These are phyloP conservation scores for Garrulus glandarius DNA, from an alignment of 2,797 vertebrate genomes.

Conservation along the genomic window DNA sequence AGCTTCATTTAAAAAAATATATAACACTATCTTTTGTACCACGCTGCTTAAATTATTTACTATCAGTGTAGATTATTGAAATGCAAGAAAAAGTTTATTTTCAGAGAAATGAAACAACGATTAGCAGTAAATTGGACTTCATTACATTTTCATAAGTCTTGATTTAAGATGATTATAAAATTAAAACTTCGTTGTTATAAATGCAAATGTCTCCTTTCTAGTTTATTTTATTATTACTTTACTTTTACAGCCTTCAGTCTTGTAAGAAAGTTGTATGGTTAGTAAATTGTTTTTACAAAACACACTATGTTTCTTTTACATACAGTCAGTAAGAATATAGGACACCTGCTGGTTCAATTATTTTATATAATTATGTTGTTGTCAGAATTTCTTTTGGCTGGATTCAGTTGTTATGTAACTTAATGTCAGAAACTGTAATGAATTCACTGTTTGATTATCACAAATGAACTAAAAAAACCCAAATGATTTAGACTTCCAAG, in stretches of 20 bases:
- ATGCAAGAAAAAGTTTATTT: constrained; percentile 12
- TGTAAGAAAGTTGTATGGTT: background rate
- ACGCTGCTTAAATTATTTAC: constrained; percentile 39
- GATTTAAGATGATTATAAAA: constrained; percentile 56
- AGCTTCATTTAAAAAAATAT: background rate
- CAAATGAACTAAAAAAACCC: background rate
- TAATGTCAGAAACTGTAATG: background rate
- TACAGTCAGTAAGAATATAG: background rate
- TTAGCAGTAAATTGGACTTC: constrained; percentile 39
- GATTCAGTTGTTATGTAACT: background rate
- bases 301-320: background rate
- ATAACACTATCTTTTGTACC: background rate
- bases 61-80: background rate
- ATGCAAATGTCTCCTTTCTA: background rate
- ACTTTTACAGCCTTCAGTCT: background rate
- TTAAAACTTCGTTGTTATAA: constrained; percentile 13
- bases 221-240: constrained; percentile 8
- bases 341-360: constrained; percentile 23
- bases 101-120: constrained; percentile 23
- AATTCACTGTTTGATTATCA: background rate
- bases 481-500: background rate
- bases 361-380: background rate
- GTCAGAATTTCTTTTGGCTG: background rate
- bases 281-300: constrained; percentile 27
- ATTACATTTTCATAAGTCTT: constrained; percentile 54